phyloP scores from a whole-genome alignment of 30 jellyfish, hydroid and myxozoan species.

The Hydractinia symbiolongicarpus region DNA sequence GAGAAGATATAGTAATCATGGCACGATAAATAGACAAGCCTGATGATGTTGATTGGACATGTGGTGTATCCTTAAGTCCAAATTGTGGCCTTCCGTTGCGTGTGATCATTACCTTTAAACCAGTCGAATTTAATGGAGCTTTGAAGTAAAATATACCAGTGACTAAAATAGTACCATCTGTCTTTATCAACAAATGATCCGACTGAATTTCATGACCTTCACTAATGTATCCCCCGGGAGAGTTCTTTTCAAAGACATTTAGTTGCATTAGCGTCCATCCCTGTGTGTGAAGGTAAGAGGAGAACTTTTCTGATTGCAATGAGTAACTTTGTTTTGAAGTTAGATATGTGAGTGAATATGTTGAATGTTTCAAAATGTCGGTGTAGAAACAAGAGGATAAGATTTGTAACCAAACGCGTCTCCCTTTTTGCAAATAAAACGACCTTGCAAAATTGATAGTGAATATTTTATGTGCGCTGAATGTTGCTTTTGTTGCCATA shows the following conservation, averaged over 20 bases:
- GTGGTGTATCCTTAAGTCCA: background rate
- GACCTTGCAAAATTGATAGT: slow-evolving; percentile 11
- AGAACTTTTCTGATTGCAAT: slow-evolving; percentile 4
- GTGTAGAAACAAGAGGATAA: background rate
- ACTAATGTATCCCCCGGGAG: slow-evolving; percentile 2
- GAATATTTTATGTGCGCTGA: background rate
- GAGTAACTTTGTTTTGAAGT: background rate
- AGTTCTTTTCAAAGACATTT: background rate
- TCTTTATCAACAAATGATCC: background rate
- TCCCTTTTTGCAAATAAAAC: background rate
- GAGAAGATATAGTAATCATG: background rate
- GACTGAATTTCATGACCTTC: background rate
- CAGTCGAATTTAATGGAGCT: background rate
- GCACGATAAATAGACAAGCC: background rate
- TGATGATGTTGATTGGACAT: background rate
- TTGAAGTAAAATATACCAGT: background rate
- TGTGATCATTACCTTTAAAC: background rate
- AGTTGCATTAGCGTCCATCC: slow-evolving; percentile 9
- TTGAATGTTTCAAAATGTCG: background rate
- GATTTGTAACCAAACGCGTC: background rate
- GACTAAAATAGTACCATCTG: background rate
- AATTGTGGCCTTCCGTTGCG: background rate
- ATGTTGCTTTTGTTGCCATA: background rate
- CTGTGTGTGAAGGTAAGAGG: background rate
- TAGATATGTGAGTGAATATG: background rate